A percentile compares a stretch with the other conserved stretches of the same genome.
These are phyloP conservation scores for Drosophila pseudotalamancana DNA, from an alignment of 2,888 invertebrate species.

Conservation along the genomic window DNA sequence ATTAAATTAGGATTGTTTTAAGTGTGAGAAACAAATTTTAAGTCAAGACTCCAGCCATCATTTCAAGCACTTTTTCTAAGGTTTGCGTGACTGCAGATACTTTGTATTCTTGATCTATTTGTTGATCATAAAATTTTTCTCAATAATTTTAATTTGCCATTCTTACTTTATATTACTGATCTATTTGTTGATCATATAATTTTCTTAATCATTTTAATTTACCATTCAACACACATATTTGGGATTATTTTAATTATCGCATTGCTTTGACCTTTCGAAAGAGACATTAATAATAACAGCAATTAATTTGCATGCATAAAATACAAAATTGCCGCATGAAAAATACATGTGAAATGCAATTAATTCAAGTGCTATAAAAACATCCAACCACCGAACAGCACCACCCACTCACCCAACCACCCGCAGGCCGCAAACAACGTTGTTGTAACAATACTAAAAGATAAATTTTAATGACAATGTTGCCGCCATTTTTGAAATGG, in stretches of 20 bases:
- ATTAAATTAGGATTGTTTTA: too few relatives aligned
- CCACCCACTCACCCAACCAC: slow-evolving; percentile 14
- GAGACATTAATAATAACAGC: slow-evolving; percentile 44
- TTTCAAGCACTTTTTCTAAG: too few relatives aligned
- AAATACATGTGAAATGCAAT: slow-evolving; percentile 73
- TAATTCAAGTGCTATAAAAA: slow-evolving; percentile 62
- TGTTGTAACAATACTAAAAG: slow-evolving; percentile 55
- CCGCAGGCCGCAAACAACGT: slow-evolving; percentile 11
- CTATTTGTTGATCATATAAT: too few relatives aligned
- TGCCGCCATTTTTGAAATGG: slow-evolving; percentile 69
- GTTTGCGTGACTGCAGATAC: too few relatives aligned
- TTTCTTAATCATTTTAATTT: too few relatives aligned
- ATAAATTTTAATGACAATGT: slow-evolving; percentile 70
- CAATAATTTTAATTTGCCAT: too few relatives aligned
- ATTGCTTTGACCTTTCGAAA: slow-evolving; percentile 35
- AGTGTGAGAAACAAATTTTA: too few relatives aligned
- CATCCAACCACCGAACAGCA: slow-evolving; percentile 13
- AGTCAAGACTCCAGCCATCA: too few relatives aligned
- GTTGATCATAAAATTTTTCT: too few relatives aligned
- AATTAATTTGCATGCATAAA: slow-evolving; percentile 69
- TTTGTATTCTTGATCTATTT: too few relatives aligned
- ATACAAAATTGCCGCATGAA: slow-evolving; percentile 49
- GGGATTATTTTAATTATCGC: slow-evolving; percentile 11
- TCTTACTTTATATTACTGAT: too few relatives aligned
- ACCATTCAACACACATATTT: not conserved